Base-by-base conservation (phyloP, 2,113 vertebrate species). In the Eulemur macaco region DNA sequence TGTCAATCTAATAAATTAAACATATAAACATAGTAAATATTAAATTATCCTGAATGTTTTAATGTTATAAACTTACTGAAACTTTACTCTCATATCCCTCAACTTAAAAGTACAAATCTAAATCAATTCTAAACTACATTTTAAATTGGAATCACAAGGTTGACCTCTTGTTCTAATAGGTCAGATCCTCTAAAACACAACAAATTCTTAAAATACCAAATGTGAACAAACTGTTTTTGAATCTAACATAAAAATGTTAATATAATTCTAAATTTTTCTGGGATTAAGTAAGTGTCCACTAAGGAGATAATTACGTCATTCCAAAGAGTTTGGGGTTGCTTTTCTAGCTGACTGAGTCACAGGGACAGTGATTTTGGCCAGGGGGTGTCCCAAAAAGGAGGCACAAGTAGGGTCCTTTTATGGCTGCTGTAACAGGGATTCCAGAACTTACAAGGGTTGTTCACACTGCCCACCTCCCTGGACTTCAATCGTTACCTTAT, bases 201-300 rank as follows among this genome's bases (percentile, higher is more conserved):
- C 34, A 69, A 42, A 47, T 86, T 74, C 69, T 96, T 92, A 68
- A 96, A 89, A 86, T 74, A 63, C 4, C 47, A 94, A 64, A 82
- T 39, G 86, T 88, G 54, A 94, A 88, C 58, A 86, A 95, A 92
- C 21, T 77, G 31, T 82, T 95, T 91, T 39, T 96, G 27, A 97
- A 74, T 25, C 31, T 74, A 80, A 31, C 50, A 93, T 4, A 88
- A 81, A 73, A 88, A 60, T 66, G 54, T 25, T 89, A 80, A 52
- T 52, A 86, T 54, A 80, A 60, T 63, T 82, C 20, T 66, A 82
- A 47, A 58, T 52, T 47, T 85, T 81, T 60, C 87, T 63, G 29
- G 37, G 58, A 58, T 89, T 86, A 89, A 85, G 71, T n/a, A 77
- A 66, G 64, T 58, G 42, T 68, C 25, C 12, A 84, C 68, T 37